These are phyloP conservation scores for Hydrozoanthus tunicans DNA, from an alignment of 64 coral and sea anemone genomes.

Conservation along the genomic window DNA sequence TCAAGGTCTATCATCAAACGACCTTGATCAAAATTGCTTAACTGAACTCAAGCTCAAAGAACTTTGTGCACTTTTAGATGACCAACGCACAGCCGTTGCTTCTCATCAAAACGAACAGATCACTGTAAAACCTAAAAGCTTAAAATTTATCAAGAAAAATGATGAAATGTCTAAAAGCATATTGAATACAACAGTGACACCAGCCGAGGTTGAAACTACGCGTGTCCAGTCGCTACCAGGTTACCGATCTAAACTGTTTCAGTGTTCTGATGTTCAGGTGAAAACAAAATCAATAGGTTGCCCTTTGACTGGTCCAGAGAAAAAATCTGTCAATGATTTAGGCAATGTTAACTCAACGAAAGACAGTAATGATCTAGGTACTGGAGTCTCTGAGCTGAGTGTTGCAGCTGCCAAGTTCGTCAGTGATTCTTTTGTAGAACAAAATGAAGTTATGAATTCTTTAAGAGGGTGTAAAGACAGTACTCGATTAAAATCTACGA, in stretches of 20 bases:
- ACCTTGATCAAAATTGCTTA: background rate
- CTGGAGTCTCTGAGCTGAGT: background rate
- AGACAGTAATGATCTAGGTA: background rate
- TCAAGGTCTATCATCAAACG: background rate
- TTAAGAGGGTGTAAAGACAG: background rate
- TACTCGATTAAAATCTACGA: background rate
- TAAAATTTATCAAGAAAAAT: background rate
- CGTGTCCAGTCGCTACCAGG: conserved; percentile 37
- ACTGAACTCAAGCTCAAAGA: background rate
- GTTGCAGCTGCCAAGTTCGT: background rate
- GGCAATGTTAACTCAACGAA: background rate
- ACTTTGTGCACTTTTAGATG: background rate
- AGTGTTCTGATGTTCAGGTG: conserved; percentile 13
- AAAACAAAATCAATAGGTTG: background rate
- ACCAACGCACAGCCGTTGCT: background rate
- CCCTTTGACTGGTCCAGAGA: background rate
- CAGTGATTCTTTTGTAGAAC: background rate
- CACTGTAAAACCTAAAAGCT: conserved; percentile 19
- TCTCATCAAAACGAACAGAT: background rate
- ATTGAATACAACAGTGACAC: background rate
- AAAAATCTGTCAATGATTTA: background rate
- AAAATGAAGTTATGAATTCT: background rate
- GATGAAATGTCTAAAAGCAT: background rate
- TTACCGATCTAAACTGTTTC: conserved; percentile 17
- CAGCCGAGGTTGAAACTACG: conserved; percentile 42